Conservation (phyloP, 2,797 vertebrate species). For the Trachops cirrhosus region DNA sequence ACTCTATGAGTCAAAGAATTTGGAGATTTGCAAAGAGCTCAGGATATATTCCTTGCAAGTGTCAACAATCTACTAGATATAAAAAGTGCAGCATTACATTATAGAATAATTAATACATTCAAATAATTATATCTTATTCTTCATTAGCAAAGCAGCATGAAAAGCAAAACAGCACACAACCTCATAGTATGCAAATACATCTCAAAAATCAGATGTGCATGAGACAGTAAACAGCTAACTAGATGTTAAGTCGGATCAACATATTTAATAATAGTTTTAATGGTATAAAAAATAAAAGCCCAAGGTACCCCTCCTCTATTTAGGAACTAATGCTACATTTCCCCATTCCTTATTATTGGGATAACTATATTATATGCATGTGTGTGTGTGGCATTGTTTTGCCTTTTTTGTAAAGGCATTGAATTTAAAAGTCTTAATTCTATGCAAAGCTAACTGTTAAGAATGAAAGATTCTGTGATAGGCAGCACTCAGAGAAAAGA, state of each 20-base stretch:
- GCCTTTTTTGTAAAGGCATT: background rate
- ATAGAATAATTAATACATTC: conserved; percentile 61
- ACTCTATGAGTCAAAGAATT: background rate
- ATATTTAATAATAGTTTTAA: conserved; percentile 38
- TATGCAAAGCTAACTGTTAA: conserved; percentile 2
- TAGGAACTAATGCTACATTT: conserved; percentile 26
- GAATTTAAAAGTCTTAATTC: background rate
- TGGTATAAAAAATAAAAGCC: conserved; percentile 65
- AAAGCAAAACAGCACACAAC: conserved; percentile 14
- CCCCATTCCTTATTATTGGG: background rate
- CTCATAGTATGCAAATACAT: conserved; percentile 22
- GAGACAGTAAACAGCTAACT: background rate
- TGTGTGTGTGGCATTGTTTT: background rate
- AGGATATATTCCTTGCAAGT: background rate
- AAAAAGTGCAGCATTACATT: conserved; percentile 19
- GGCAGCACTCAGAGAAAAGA: background rate
- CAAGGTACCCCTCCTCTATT: background rate
- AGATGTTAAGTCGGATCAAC: conserved; percentile 36
- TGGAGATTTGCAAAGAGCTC: background rate
- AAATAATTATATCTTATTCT: conserved; percentile 31
- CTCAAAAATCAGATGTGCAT: conserved; percentile 32
- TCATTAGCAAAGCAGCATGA: conserved; percentile 10
- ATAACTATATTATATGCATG: background rate
- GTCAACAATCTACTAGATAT: background rate
- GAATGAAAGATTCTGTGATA: background rate